These are phyloP conservation scores for Cosmorhoe ocellata DNA, from an alignment of 2,888 invertebrate genomes.

Conservation along the genomic window DNA sequence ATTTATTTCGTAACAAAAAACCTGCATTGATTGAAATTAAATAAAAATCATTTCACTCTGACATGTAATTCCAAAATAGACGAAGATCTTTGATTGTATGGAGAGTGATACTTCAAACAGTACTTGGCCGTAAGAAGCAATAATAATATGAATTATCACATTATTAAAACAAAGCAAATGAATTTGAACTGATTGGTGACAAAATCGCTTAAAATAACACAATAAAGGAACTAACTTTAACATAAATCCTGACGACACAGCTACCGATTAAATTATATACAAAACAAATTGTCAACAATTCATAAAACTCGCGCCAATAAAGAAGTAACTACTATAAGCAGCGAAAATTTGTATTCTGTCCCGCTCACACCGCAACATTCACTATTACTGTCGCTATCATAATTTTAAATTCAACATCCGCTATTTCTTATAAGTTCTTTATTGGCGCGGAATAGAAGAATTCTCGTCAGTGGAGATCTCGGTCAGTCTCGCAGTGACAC, in stretches of 20 bases:
- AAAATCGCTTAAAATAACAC: constrained; percentile 52
- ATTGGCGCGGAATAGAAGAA: constrained; percentile 37
- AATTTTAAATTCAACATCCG: background rate
- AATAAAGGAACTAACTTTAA: constrained; percentile 57
- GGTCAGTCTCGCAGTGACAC: constrained; percentile 28
- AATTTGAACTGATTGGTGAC: constrained; percentile 66
- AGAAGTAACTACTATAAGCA: background rate
- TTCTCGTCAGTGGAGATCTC: constrained; percentile 43
- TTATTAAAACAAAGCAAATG: constrained; percentile 32
- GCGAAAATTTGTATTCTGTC: background rate
- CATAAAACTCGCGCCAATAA: constrained; percentile 32
- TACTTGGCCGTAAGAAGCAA: too few relatives aligned
- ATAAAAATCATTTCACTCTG: too few relatives aligned
- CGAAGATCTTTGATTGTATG: too few relatives aligned
- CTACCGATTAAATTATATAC: constrained; percentile 66
- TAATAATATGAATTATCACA: constrained; percentile 16
- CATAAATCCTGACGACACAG: constrained; percentile 51
- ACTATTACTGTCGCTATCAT: background rate
- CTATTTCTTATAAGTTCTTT: background rate
- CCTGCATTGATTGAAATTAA: too few relatives aligned
- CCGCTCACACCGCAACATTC: background rate
- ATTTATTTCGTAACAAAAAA: too few relatives aligned
- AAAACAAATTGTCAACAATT: constrained; percentile 70
- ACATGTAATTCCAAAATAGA: too few relatives aligned
- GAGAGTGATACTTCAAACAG: too few relatives aligned